phyloP scores from a whole-genome alignment of 2,797 vertebrate genomes.

The Gallinago stenura region DNA sequence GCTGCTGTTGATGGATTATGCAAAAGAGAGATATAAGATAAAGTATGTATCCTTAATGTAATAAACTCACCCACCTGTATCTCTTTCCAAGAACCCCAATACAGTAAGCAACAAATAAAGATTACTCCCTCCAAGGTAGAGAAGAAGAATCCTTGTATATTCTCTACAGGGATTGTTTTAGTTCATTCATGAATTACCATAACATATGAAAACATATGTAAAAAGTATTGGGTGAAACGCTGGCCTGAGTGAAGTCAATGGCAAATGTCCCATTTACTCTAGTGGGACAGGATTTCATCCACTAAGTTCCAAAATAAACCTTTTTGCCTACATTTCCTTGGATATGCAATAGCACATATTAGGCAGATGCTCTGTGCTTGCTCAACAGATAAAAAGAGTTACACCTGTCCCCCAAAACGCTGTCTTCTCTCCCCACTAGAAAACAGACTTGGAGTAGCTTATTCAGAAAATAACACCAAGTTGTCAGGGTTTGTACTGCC shows the following conservation, averaged over 20 bases:
- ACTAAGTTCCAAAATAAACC: slow-evolving; percentile 22
- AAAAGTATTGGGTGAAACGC: background rate
- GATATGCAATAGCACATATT: background rate
- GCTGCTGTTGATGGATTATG: background rate
- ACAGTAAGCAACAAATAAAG: background rate
- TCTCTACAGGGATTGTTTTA: background rate
- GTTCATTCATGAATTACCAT: slow-evolving; percentile 13
- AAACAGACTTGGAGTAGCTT: background rate
- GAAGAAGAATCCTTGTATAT: background rate
- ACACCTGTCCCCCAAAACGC: background rate
- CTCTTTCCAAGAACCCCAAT: background rate
- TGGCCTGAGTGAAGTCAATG: slow-evolving; percentile 20
- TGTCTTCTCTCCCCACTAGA: background rate
- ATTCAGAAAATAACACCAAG: background rate
- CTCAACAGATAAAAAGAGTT: background rate
- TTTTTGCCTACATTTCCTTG: slow-evolving; percentile 2
- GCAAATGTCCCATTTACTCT: slow-evolving; percentile 41
- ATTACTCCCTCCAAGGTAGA: background rate
- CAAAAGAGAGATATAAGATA: background rate
- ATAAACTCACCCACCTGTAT: background rate
- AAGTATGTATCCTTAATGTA: background rate
- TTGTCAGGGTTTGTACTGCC: background rate
- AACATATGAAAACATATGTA: slow-evolving; percentile 21
- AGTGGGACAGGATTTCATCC: slow-evolving; percentile 9
- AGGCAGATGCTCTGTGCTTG: background rate